phyloP scores from a whole-genome alignment of 1,140 invertebrate genomes.

The Ips nitidus region DNA sequence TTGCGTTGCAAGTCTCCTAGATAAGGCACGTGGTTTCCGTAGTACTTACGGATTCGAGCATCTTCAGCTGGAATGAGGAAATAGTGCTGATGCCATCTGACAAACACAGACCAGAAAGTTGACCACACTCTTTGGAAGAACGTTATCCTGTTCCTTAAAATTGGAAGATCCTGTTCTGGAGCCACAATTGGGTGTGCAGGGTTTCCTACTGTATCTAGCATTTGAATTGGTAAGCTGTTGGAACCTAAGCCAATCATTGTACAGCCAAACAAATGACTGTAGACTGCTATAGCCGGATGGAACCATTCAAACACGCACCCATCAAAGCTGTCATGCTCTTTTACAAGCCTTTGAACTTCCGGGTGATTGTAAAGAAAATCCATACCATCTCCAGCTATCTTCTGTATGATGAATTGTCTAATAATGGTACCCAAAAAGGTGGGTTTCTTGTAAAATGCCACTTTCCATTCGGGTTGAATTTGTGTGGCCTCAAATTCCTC shows the following conservation, averaged over 20 bases:
- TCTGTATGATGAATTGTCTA: conserved; percentile 14
- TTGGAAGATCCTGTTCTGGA: conserved; percentile 49
- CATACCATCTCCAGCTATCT: conserved; percentile 6
- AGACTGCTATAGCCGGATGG: conserved; percentile 31
- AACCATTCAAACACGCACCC: conserved; percentile 40
- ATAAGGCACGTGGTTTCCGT: conserved; percentile 50
- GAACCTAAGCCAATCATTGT: conserved; percentile 46
- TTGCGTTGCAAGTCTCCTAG: conserved; percentile 38
- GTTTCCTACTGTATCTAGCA: conserved; percentile 40
- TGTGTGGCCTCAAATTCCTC: conserved; percentile 13
- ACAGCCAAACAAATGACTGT: conserved; percentile 40
- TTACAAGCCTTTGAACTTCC: conserved; percentile 32
- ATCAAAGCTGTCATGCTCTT: conserved; percentile 36
- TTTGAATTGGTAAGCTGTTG: conserved; percentile 23
- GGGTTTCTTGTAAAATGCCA: conserved; percentile 30
- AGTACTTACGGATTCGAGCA: conserved; percentile 48
- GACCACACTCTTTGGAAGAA: conserved; percentile 52
- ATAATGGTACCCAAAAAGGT: conserved; percentile 22
- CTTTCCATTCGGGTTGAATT: conserved; percentile 17
- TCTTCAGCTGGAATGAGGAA: conserved; percentile 42
- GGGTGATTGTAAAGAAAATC: conserved; percentile 21
- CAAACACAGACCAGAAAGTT: conserved; percentile 29
- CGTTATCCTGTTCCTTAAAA: conserved; percentile 45
- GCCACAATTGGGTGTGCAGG: conserved; percentile 53
- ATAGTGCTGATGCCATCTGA: conserved; percentile 19